Evolutionary conservation across 2,113 vertebrate species (phyloP), one percentile per base, ranked within the genome.

Genomic region (Nymphicus hollandicus): DNA sequence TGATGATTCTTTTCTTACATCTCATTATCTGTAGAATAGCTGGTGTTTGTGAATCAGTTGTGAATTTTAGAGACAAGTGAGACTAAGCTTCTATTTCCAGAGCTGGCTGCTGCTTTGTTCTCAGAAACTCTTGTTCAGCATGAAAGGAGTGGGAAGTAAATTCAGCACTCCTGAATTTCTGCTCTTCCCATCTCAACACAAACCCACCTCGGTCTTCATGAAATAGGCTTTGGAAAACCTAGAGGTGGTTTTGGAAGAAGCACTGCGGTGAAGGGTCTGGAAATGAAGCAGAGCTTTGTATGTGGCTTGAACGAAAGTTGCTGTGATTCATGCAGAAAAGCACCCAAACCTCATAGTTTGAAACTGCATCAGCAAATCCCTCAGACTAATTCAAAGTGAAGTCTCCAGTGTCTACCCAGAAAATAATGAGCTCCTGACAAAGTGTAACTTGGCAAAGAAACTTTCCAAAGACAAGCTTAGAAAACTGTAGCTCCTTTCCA

Each of bases 401-500:
- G 83, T 89, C 94, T 97, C 91, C 96, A 95, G 49, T 89, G 88
- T 96, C 87, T 97, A 93, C 93, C 93, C 89, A 82, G 94, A 91
- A 97, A 93, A 94, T 95, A 97, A 97, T 50, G 95, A 98, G 89
- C 76, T 94, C 97, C 97, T 70, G 86, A 96, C 97, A 89, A 93
- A 97, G 92, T 95, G 94, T 93, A 98, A 96, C 95, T 98, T 98
- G 97, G 98, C 98, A 97, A 74, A 73, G 84, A 96, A 91, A 77
- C 93, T 97, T 98, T 97, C 97, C 96, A 94, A 91, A 96, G 89
- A 74, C 81, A 96, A 94, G 92, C 95, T 88, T 97, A 76, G 88
- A 91, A 98, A 98, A 24, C 11, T 2, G 7, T 49, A 69, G 76
- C 77, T 91, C 82, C 96, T 94, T 96, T 93, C 95, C 93, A 96